Conservation (phyloP, 2,797 vertebrate species). For the Helicolenus hilgendorfi region DNA sequence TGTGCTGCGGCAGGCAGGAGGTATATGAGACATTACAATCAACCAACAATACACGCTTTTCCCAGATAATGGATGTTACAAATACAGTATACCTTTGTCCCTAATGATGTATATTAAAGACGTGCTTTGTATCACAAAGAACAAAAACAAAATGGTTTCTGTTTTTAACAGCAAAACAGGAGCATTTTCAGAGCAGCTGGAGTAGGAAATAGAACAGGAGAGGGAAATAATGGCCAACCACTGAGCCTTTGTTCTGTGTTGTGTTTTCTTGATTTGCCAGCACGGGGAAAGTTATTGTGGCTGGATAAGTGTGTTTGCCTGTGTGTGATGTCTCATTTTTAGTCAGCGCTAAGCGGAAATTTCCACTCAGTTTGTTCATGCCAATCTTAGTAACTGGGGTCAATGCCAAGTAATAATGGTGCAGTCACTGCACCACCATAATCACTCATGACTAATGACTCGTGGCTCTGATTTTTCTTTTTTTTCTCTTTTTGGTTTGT, state of each 20-base stretch:
- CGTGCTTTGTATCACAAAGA: conserved; percentile 4
- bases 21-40: conserved; percentile 16
- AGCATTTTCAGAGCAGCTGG: not conserved
- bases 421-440: conserved; percentile 42
- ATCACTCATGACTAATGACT: conserved; percentile 57
- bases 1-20: conserved; percentile 30
- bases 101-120: conserved; percentile 30
- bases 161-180: not conserved
- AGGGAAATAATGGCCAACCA: conserved; percentile 14
- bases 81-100: conserved; percentile 26
- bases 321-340: conserved; percentile 33
- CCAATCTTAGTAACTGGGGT: conserved; percentile 40
- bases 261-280: conserved; percentile 3
- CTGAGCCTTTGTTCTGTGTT: conserved; percentile 7
- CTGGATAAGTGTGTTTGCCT: conserved; percentile 13
- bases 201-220: not conserved
- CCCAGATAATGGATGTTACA: conserved; percentile 20
- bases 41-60: not conserved
- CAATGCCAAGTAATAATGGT: conserved; percentile 50
- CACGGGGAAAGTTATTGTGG: conserved; percentile 18
- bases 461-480: conserved; percentile 18
- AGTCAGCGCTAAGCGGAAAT: conserved; percentile 19
- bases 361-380: conserved; percentile 44
- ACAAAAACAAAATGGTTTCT: not conserved
- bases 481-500: not conserved